phyloP scores from a whole-genome alignment of 2,113 vertebrate species.

The Mirounga angustirostris region DNA sequence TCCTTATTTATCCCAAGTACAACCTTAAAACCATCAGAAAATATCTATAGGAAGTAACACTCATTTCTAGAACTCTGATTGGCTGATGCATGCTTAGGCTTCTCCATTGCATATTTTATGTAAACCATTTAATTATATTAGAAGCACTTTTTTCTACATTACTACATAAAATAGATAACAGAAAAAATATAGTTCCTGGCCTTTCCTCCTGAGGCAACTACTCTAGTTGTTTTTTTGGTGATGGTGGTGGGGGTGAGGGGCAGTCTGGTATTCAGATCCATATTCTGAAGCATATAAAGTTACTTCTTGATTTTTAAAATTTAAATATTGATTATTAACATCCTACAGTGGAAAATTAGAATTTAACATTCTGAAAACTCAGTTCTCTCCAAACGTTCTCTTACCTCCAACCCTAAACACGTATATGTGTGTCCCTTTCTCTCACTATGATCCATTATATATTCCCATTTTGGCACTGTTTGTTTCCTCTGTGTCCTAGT shows the following conservation, averaged over 20 bases:
- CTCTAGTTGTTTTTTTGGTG: not conserved
- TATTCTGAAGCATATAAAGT: not conserved
- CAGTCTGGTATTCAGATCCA: not conserved
- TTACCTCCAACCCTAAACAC: not conserved
- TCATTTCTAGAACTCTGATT: not conserved
- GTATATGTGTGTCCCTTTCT: not conserved
- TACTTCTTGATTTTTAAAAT: not conserved
- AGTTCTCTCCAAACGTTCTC: not conserved
- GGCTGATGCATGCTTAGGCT: not conserved
- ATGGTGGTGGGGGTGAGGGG: not conserved
- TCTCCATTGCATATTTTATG: not conserved
- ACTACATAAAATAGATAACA: not conserved
- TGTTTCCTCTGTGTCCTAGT: not conserved
- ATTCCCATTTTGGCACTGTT: not conserved
- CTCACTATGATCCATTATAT: not conserved
- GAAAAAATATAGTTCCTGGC: not conserved
- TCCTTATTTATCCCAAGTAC: not conserved
- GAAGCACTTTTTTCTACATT: not conserved
- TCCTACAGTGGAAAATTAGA: not conserved
- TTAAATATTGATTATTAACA: not conserved
- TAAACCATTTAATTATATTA: not conserved
- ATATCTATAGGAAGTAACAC: not conserved
- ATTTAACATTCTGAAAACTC: not conserved
- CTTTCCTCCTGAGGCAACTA: not conserved
- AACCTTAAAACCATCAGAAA: not conserved